phyloP scores from a whole-genome alignment of 2,113 vertebrate species.

The Suricata suricatta region DNA sequence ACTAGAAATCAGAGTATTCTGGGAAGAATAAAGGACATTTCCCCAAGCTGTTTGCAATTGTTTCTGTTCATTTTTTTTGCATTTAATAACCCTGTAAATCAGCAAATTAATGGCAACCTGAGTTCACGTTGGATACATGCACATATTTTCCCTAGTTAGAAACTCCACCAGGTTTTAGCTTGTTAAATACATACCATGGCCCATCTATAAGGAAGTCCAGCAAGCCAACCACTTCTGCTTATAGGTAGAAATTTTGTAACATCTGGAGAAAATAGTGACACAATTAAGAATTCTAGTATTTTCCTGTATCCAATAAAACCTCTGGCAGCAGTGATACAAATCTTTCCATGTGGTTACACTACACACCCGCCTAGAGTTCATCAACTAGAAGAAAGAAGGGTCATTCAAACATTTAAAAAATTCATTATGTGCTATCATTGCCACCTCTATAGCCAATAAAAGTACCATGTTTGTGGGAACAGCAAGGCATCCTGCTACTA shows the following conservation, averaged over 20 bases:
- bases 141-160: constrained; percentile 20
- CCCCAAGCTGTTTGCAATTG: constrained; percentile 45
- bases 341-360: not conserved
- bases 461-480: not conserved
- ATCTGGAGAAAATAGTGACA: constrained; percentile 62
- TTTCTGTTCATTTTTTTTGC: not conserved
- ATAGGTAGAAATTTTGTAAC: not conserved
- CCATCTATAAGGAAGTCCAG: constrained; percentile 6
- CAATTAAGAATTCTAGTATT: constrained; percentile 2
- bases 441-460: not conserved
- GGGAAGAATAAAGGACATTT: constrained; percentile 65
- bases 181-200: constrained; percentile 23
- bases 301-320: not conserved
- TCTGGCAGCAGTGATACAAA: not conserved
- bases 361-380: not conserved
- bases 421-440: not conserved
- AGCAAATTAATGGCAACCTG: constrained; percentile 54
- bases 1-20: constrained; percentile 68
- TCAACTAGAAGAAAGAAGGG: not conserved
- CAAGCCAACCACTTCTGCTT: not conserved
- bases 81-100: constrained; percentile 48
- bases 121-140: constrained; percentile 11
- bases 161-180: constrained; percentile 25
- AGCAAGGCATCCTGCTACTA: not conserved
- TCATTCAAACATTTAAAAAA: not conserved